These are phyloP conservation scores for Hirtodrosophila duncani DNA, from an alignment of 2,888 invertebrate genomes.

Conservation along the genomic window DNA sequence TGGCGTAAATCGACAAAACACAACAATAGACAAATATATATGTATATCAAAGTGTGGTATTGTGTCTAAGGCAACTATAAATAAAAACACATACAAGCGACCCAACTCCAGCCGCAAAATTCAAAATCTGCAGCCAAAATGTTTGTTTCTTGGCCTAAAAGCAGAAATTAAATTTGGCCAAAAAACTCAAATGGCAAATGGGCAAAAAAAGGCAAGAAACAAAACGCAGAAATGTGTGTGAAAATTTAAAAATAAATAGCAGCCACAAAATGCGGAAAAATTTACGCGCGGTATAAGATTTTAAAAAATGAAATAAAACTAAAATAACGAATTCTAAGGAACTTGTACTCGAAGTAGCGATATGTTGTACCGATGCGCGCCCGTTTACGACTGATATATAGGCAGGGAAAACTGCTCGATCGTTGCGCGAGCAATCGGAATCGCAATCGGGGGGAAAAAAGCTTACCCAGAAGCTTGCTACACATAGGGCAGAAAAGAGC, in stretches of 20 bases:
- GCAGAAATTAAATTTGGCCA: constrained; percentile 20
- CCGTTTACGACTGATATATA: constrained; percentile 51
- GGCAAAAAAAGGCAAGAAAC: constrained; percentile 11
- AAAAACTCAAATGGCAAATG: constrained; percentile 52
- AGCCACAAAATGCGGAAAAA: constrained; percentile 13
- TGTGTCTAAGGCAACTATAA: constrained; percentile 31
- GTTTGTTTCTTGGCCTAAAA: constrained; percentile 21
- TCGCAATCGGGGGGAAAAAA: constrained; percentile 20
- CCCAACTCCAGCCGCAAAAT: constrained; percentile 44
- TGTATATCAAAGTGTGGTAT: constrained; percentile 10
- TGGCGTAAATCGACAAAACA: constrained; percentile 52
- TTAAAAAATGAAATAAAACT: constrained; percentile 6
- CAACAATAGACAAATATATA: constrained; percentile 50
- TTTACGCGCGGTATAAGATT: constrained; percentile 37
- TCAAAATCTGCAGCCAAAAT: neutral
- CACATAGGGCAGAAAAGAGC: constrained; percentile 20
- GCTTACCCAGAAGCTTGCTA: constrained; percentile 44
- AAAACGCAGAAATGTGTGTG: constrained; percentile 8
- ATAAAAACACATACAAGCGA: constrained; percentile 29
- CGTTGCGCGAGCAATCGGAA: constrained; percentile 8
- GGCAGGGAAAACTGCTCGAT: constrained; percentile 47
- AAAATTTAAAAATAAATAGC: constrained; percentile 50
- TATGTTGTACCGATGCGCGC: constrained; percentile 34
- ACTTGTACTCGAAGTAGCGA: too few relatives aligned
- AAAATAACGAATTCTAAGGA: neutral